A percentile compares a stretch with the other conserved stretches of the same genome.
Conservation (phyloP, 2,113 vertebrate genomes). For the Bubo bubo region DNA sequence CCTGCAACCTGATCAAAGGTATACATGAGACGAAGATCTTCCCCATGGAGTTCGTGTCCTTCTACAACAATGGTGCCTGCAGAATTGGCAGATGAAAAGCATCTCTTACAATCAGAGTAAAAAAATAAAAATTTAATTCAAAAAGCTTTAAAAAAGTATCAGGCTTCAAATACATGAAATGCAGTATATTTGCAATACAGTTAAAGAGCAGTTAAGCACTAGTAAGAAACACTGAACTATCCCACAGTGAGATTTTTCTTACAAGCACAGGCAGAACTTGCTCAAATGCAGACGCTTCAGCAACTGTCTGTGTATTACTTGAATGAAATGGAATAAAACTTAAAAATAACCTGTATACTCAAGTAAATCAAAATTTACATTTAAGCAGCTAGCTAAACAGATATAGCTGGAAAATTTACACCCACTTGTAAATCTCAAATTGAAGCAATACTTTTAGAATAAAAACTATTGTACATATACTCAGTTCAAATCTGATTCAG, state of each 20-base stretch:
- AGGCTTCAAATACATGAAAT: not conserved
- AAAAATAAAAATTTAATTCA: not conserved
- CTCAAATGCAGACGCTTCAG: not conserved
- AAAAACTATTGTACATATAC: not conserved
- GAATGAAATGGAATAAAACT: not conserved
- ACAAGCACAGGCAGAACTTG: not conserved
- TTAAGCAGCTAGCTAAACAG: not conserved
- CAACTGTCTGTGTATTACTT: not conserved
- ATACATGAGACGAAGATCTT: constrained; percentile 93
- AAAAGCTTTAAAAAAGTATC: not conserved
- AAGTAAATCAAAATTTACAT: not conserved
- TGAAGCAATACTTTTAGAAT: not conserved
- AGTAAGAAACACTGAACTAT: not conserved
- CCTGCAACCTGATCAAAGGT: constrained; percentile 84
- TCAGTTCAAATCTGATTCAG: not conserved
- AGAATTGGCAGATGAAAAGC: not conserved
- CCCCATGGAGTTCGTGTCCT: constrained; percentile 88
- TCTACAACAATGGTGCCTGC: constrained; percentile 88
- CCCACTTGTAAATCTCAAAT: not conserved
- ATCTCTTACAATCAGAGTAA: not conserved
- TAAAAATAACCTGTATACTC: not conserved
- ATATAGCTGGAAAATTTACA: not conserved
- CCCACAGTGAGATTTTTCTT: not conserved
- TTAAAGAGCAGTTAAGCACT: not conserved
- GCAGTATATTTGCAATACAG: not conserved